These are phyloP conservation scores for Gorsachius goisagi DNA, from an alignment of 2,113 vertebrate genomes.

Conservation along the genomic window DNA sequence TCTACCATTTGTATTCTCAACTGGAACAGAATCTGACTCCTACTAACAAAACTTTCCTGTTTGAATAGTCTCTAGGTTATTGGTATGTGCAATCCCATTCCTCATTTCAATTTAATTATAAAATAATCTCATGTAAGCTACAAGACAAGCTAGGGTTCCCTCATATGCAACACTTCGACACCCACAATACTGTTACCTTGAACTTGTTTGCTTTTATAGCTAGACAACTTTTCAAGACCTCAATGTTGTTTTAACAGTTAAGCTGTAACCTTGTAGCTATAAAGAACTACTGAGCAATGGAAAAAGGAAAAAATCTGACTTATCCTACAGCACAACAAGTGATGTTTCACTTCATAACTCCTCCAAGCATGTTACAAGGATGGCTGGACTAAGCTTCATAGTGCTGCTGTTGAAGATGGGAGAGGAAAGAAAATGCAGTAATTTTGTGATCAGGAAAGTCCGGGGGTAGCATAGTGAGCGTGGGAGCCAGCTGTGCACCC, in stretches of 20 bases:
- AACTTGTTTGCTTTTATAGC: background rate
- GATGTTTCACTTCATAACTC: background rate
- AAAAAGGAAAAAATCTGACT: background rate
- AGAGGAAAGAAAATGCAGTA: background rate
- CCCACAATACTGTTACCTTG: background rate
- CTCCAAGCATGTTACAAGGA: background rate
- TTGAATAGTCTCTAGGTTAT: background rate
- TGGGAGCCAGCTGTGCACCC: background rate
- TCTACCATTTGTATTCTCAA: background rate
- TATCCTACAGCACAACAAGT: background rate
- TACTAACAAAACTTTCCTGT: background rate
- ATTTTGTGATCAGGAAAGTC: background rate
- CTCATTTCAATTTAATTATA: background rate
- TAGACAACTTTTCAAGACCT: background rate
- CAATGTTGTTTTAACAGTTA: background rate
- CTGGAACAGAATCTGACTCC: background rate
- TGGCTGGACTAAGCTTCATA: background rate
- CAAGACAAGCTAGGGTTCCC: background rate
- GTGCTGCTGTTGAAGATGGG: background rate
- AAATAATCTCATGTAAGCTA: background rate
- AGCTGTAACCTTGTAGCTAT: background rate
- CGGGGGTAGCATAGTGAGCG: rapidly evolving
- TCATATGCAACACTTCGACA: background rate
- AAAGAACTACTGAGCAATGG: background rate
- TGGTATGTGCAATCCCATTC: background rate